These are phyloP conservation scores for Chionis minor DNA, from an alignment of 2,113 vertebrate species.

Conservation along the genomic window DNA sequence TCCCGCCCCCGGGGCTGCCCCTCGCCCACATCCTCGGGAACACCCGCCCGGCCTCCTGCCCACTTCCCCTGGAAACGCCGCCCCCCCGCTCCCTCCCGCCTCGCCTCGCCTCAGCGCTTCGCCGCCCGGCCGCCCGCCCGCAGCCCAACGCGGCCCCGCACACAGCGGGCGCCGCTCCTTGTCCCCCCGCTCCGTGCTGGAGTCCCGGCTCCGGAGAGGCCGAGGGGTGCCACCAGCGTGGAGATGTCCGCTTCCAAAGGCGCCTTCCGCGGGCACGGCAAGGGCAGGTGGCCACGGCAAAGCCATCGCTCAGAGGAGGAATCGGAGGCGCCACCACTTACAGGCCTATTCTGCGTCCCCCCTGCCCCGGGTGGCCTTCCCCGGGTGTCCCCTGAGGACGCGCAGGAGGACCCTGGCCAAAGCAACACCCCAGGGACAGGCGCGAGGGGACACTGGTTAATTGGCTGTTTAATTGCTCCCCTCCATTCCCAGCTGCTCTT, in stretches of 20 bases:
- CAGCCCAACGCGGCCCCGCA: too few relatives aligned
- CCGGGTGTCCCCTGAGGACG: background rate
- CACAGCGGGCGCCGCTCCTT: too few relatives aligned
- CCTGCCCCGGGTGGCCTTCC: background rate
- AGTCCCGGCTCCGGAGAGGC: accelerated
- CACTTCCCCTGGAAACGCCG: background rate
- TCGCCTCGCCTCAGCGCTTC: background rate
- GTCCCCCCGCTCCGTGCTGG: background rate
- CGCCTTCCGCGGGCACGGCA: background rate
- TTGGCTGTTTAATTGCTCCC: background rate
- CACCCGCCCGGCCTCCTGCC: background rate
- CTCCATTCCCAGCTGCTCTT: background rate
- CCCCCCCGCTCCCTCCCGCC: background rate
- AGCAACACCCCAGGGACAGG: background rate
- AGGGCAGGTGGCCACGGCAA: background rate
- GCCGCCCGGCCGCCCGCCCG: background rate
- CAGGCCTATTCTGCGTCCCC: background rate
- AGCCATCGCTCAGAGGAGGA: background rate
- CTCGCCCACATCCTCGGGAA: background rate
- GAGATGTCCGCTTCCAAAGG: background rate
- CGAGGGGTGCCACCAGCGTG: background rate
- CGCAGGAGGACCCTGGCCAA: background rate
- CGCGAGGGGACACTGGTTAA: background rate
- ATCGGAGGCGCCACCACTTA: background rate
- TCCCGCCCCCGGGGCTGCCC: background rate